These are phyloP conservation scores for Xestia rhomboidea DNA, from an alignment of 2,888 invertebrate genomes.

Conservation along the genomic window DNA sequence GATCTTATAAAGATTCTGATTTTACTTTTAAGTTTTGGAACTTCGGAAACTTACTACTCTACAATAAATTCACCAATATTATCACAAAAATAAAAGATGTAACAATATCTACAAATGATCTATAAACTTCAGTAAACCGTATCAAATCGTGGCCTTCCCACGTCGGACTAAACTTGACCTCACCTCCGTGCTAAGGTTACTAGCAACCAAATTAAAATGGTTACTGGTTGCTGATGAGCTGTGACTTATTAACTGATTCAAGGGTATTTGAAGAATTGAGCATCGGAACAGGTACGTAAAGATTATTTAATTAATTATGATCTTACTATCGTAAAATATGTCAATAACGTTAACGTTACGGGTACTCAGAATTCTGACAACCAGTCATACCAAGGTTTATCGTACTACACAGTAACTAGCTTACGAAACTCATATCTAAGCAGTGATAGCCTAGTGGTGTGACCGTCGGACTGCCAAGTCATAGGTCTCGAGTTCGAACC, in stretches of 20 bases:
- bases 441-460: too few species aligned
- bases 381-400: too few species aligned
- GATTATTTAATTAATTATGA: too few species aligned
- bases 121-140: constrained; percentile 67
- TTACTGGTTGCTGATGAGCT: constrained; percentile 69
- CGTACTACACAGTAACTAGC: too few species aligned
- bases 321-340: too few species aligned
- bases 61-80: background rate
- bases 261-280: constrained; percentile 18
- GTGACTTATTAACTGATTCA: constrained; percentile 54
- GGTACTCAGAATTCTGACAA: too few species aligned
- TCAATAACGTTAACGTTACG: too few species aligned
- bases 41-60: too few species aligned
- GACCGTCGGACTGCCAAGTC: too few species aligned
- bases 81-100: constrained; percentile 50
- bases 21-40: background rate
- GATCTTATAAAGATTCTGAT: background rate
- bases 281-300: too few species aligned
- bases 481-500: too few species aligned
- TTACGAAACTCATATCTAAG: too few species aligned
- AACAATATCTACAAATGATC: constrained; percentile 40
- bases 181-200: constrained; percentile 73
- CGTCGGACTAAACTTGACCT: constrained; percentile 80
- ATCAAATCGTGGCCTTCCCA: constrained; percentile 79
- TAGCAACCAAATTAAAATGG: constrained; percentile 59